A percentile compares a stretch with the other conserved stretches of the same genome.
These are phyloP conservation scores for Lycodopsis pacificus DNA, from an alignment of 2,797 vertebrate genomes.

Conservation along the genomic window DNA sequence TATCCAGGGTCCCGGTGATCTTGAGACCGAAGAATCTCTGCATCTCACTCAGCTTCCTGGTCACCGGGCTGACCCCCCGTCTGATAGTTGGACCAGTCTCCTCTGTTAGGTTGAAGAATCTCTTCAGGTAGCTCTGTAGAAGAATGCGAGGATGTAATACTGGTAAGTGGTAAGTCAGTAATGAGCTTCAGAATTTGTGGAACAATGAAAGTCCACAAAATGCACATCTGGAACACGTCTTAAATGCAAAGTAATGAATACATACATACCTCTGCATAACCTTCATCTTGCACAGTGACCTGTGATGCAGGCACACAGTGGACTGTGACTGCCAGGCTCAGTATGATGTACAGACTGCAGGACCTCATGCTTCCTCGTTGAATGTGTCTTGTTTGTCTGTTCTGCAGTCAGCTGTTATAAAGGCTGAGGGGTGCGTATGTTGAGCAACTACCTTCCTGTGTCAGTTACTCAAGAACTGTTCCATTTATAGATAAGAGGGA, in stretches of 20 bases:
- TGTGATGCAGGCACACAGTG: slow-evolving; percentile 47
- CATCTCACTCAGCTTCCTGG: slow-evolving; percentile 89
- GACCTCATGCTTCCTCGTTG: slow-evolving; percentile 65
- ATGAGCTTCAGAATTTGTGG: not conserved
- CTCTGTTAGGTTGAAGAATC: slow-evolving; percentile 84
- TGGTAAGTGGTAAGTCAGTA: too few species aligned
- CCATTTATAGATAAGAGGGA: slow-evolving; percentile 18
- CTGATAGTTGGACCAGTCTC: slow-evolving; percentile 3
- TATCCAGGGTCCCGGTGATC: slow-evolving; percentile 87
- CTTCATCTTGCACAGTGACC: slow-evolving; percentile 44
- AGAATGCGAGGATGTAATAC: not conserved
- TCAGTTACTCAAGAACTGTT: slow-evolving; percentile 31
- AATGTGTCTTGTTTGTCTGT: slow-evolving; percentile 12
- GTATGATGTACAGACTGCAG: slow-evolving; percentile 53
- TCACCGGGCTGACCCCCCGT: slow-evolving; percentile 26
- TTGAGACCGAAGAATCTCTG: slow-evolving; percentile 84
- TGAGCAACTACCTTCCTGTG: slow-evolving; percentile 61
- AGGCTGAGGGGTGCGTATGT: slow-evolving; percentile 44
- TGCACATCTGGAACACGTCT: not conserved
- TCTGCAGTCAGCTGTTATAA: slow-evolving; percentile 60
- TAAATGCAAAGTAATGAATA: not conserved
- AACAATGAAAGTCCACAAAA: not conserved
- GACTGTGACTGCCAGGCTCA: slow-evolving; percentile 58
- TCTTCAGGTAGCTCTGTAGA: slow-evolving; percentile 88
- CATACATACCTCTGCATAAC: slow-evolving; percentile 71